Conservation (phyloP, 1,140 invertebrate species). For the Diuraphis noxia region DNA sequence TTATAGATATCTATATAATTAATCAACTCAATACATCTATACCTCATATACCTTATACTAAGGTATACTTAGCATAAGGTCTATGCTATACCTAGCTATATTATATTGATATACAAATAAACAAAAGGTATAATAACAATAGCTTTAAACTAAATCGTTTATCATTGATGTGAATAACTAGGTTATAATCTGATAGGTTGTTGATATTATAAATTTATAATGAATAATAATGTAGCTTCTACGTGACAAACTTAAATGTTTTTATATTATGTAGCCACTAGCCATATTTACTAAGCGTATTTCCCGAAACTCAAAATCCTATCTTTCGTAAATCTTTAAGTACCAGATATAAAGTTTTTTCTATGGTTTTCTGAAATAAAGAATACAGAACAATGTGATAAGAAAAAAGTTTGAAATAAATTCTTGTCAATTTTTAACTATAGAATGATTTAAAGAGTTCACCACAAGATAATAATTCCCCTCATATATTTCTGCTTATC, state of each 20-base stretch:
- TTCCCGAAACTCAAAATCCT: not conserved
- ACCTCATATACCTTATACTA: no score
- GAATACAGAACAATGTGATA: not conserved
- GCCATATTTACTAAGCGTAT: not conserved
- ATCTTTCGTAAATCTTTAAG: not conserved
- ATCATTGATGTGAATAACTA: not conserved
- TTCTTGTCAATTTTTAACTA: conserved; percentile 35
- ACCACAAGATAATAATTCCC: not conserved
- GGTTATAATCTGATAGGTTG: not conserved
- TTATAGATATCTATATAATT: no score
- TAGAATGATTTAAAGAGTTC: conserved; percentile 31
- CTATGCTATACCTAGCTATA: no score
- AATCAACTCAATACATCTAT: no score
- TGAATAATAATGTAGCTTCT: not conserved
- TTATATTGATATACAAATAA: not conserved
- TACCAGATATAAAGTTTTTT: conserved; percentile 31
- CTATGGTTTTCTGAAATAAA: conserved; percentile 16
- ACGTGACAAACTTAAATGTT: not conserved
- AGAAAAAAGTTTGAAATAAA: conserved; percentile 18
- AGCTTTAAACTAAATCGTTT: not conserved
- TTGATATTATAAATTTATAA: not conserved
- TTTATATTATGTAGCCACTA: not conserved
- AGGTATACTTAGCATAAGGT: no score
- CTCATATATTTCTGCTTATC: not conserved
- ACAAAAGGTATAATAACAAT: not conserved